Base-by-base conservation (phyloP, 2,888 invertebrate species). In the Tachystola acroxantha region DNA sequence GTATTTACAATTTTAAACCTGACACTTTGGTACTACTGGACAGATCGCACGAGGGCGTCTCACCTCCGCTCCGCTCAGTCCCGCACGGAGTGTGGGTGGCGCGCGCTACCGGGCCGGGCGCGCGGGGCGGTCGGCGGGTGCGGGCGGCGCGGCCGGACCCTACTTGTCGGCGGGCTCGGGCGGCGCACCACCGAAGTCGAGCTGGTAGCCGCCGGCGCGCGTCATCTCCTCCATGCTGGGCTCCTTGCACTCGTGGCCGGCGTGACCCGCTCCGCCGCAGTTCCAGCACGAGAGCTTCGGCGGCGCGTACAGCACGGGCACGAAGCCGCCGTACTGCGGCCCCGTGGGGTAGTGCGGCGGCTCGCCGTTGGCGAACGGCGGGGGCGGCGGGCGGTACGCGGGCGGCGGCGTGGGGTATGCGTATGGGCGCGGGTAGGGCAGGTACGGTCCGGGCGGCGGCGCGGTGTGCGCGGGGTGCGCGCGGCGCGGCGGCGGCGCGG, bases 151-250 rank as follows among this genome's bases (percentile, higher is more conserved):
- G 37, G 39, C 31, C 33, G 24, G 32, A 16, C 32, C 34, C 71
- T 82, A 82, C 71, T 84, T 84, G 41, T 86, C 86, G 40, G 68
- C 47, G 32, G 74, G 47, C 36, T 85, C 86, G 28, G 80, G 79
- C 39, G 85, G 81, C 30, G 85, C 81, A 33, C 88, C 85, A 33
- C 87, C 85, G 68, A 90, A 92, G 73, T 92, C 92, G 42, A 93
- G 76, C 71, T 90, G 91, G 62, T 91, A 93, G 43, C 90, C 89
- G 48, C 91, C 91, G 47, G 91, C 90, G 54, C 92, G 89, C 26
- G 96, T 95, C 81, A 96, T 94, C 77, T 96, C 96, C 74, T 98
- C 97, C 91, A 97, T 95, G 38, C 95, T 95, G 46, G 93, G 93
- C 70, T 96, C 96, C 64, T 93, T 93, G 74, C 97, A 98, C 54